Percentiles rank a stretch among this genome's conserved stretches.
phyloP scores from a whole-genome alignment of 2,113 vertebrate genomes.

The Pardalotus punctatus region DNA sequence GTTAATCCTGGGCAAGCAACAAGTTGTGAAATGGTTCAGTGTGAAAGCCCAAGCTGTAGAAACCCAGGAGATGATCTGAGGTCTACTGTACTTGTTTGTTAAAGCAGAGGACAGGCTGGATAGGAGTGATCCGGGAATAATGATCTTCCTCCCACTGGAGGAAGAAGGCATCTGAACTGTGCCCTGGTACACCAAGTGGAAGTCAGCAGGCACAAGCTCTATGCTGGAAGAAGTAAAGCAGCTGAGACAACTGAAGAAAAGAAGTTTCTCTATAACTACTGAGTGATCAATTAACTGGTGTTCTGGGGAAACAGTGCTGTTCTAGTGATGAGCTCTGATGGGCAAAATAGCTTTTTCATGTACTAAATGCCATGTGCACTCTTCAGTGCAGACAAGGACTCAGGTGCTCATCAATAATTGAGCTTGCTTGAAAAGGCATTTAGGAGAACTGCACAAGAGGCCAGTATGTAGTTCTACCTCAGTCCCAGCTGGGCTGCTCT shows the following conservation, averaged over 20 bases:
- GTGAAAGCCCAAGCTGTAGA: not conserved
- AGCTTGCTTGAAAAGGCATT: slow-evolving; percentile 73
- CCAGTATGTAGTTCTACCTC: slow-evolving; percentile 1
- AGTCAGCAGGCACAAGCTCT: not conserved
- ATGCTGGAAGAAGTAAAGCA: not conserved
- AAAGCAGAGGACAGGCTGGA: not conserved
- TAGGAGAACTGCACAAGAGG: slow-evolving; percentile 64
- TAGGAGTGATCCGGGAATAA: not conserved
- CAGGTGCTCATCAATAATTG: slow-evolving; percentile 73
- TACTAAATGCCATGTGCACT: slow-evolving; percentile 45
- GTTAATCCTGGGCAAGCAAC: not conserved
- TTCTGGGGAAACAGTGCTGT: slow-evolving; percentile 6
- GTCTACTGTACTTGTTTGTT: not conserved
- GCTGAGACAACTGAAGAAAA: not conserved
- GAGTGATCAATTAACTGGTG: slow-evolving; percentile 26
- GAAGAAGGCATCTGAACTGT: not conserved
- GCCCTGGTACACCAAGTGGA: not conserved
- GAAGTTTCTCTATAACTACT: not conserved
- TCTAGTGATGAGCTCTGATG: slow-evolving; percentile 29
- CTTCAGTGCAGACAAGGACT: slow-evolving; percentile 23
- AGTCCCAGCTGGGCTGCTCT: slow-evolving; percentile 43
- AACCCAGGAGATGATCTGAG: not conserved
- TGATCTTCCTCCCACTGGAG: not conserved
- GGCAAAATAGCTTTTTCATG: slow-evolving; percentile 66
- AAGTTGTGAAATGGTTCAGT: not conserved